These are phyloP conservation scores for Cotesia glomerata DNA, from an alignment of 1,140 invertebrate species.

Conservation along the genomic window DNA sequence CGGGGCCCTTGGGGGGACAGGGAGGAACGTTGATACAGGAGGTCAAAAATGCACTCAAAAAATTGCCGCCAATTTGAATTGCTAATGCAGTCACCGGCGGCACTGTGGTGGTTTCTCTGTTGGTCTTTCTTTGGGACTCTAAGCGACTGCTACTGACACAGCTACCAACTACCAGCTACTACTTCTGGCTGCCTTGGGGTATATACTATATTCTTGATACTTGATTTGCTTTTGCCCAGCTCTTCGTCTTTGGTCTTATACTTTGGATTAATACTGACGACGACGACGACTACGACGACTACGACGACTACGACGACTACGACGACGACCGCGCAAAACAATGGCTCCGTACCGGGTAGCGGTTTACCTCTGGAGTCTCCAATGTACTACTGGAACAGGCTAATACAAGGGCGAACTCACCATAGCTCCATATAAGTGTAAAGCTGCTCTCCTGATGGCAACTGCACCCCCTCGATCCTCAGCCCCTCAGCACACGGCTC, in stretches of 20 bases:
- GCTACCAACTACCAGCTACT: background rate
- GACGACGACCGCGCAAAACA: slow-evolving; percentile 50
- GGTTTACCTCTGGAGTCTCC: slow-evolving; percentile 49
- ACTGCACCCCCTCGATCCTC: background rate
- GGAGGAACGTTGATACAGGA: slow-evolving; percentile 57
- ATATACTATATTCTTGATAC: background rate
- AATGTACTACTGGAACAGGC: too few relatives aligned
- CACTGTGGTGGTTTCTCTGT: slow-evolving; percentile 20
- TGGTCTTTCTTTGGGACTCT: slow-evolving; percentile 4
- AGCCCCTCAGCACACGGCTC: background rate
- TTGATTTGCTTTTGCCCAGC: slow-evolving; percentile 17
- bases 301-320: too few relatives aligned
- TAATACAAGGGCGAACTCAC: slow-evolving; percentile 34
- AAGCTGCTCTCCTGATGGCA: slow-evolving; percentile 24
- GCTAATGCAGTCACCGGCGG: slow-evolving; percentile 53
- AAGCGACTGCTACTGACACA: slow-evolving; percentile 10
- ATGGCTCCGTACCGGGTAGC: slow-evolving; percentile 61
- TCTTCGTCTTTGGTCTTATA: background rate
- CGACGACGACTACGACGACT: too few relatives aligned
- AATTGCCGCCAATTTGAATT: slow-evolving; percentile 66
- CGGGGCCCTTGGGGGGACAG: slow-evolving; percentile 38
- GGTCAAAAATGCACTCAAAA: slow-evolving; percentile 66
- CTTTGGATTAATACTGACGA: too few relatives aligned
- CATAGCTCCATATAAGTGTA: slow-evolving; percentile 34
- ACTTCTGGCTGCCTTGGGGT: background rate